phyloP scores from a whole-genome alignment of 35 echinoderm and acorn worm genomes.

The Eucidaris tribuloides region DNA sequence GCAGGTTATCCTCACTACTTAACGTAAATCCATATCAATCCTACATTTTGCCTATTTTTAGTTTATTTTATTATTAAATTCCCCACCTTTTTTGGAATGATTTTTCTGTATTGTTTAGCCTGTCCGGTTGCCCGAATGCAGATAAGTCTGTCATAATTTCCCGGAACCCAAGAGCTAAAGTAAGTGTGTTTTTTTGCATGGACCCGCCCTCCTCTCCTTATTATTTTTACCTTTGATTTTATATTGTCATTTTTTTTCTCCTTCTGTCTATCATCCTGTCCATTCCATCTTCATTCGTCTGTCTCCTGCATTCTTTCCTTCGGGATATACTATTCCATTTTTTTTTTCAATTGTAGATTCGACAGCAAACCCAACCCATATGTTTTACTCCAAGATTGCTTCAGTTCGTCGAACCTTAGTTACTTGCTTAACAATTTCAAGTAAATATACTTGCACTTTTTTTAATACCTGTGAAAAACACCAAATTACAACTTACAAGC shows the following conservation, averaged over 20 bases:
- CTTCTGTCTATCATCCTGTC: neutral
- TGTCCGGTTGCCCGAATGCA: conserved; percentile 96
- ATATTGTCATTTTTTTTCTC: neutral
- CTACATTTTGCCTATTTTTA: neutral
- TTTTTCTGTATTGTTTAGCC: conserved; percentile 37
- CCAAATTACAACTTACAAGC: no score
- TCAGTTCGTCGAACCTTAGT: no score
- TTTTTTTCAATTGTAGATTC: no score
- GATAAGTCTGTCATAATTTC: conserved; percentile 86
- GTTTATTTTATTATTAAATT: neutral
- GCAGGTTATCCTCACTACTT: neutral
- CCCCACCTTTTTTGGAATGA: conserved; percentile 10
- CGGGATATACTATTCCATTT: no score
- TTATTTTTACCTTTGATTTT: neutral
- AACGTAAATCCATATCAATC: neutral
- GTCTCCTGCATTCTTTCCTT: no score
- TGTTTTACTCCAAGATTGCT: no score
- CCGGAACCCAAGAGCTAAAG: conserved; percentile 85
- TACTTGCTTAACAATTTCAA: no score
- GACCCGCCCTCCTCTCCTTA: neutral
- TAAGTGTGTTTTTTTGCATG: conserved; percentile 39
- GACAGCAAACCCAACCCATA: no score
- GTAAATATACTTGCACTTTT: no score
- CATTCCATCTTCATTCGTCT: no score
- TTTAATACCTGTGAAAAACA: no score